A percentile compares a stretch with the other conserved stretches of the same genome.
These are phyloP conservation scores for Eilema depressum DNA, from an alignment of 2,888 invertebrate species.

Conservation along the genomic window DNA sequence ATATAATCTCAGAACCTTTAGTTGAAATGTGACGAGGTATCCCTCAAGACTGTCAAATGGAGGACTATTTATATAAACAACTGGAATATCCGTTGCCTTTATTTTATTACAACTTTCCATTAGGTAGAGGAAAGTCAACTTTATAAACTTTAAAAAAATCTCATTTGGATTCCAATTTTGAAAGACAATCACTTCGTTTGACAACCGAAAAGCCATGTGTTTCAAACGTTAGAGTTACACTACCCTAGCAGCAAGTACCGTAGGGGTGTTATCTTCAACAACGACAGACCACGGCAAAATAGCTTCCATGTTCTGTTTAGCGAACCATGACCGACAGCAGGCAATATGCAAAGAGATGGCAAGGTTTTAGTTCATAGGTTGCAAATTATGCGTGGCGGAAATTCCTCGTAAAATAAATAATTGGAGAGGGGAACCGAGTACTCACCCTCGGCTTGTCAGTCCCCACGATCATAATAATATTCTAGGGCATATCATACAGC, in stretches of 20 bases:
- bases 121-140: neutral
- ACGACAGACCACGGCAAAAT: neutral
- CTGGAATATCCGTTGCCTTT: neutral
- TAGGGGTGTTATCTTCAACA: neutral
- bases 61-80: too few species aligned
- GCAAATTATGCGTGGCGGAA: neutral
- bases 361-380: neutral
- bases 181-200: too few species aligned
- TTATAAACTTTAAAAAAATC: neutral
- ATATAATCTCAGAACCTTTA: neutral
- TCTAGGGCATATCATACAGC: neutral
- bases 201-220: too few species aligned
- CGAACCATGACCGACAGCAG: neutral
- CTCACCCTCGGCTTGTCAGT: neutral
- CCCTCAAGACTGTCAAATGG: neutral
- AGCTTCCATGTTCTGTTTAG: neutral
- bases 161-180: too few species aligned
- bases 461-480: neutral
- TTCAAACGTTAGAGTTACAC: too few species aligned
- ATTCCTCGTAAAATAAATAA: neutral
- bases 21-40: neutral
- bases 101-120: neutral
- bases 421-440: constrained; percentile 1
- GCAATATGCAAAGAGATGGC: neutral
- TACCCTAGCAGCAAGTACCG: neutral